Evolutionary conservation across 2,888 invertebrate species (phyloP).

Genomic region (Tenthredo amoena): DNA sequence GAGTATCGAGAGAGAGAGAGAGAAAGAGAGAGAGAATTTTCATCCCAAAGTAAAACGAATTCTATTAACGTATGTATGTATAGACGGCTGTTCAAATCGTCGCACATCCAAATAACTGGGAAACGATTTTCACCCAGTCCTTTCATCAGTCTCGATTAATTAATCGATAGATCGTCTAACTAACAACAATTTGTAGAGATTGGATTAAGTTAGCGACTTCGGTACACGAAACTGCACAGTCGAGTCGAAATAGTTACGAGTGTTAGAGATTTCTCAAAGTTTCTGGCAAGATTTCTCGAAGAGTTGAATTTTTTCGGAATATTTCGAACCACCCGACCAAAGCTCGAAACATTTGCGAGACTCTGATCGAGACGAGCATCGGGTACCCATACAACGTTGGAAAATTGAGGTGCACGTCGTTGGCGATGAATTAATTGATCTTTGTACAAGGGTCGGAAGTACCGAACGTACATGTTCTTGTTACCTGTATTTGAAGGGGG

Average conservation of each 20-base stretch:
- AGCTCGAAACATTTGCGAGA: not conserved
- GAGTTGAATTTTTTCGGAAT: not conserved
- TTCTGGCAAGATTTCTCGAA: not conserved
- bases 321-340: not conserved
- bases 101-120: slow-evolving; percentile 23
- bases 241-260: not conserved
- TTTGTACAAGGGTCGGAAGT: slow-evolving; percentile 46
- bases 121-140: slow-evolving; percentile 9
- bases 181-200: slow-evolving; percentile 22
- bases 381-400: not conserved
- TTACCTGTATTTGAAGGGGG: slow-evolving; percentile 37
- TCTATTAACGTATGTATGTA: not conserved
- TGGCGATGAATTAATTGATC: slow-evolving; percentile 48
- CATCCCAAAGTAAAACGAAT: slow-evolving; percentile 14
- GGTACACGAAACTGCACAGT: not conserved
- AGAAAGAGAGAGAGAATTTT: slow-evolving; percentile 27
- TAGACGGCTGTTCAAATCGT: slow-evolving; percentile 2
- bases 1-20: slow-evolving; percentile 57
- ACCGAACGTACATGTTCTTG: slow-evolving; percentile 45
- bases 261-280: not conserved
- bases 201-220: not conserved
- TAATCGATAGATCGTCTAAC: slow-evolving; percentile 22
- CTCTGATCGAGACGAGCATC: not conserved
- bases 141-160: slow-evolving; percentile 21
- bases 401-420: not conserved